Conservation (phyloP, 2,888 invertebrate species). For the Macrostomum cliftonense region DNA sequence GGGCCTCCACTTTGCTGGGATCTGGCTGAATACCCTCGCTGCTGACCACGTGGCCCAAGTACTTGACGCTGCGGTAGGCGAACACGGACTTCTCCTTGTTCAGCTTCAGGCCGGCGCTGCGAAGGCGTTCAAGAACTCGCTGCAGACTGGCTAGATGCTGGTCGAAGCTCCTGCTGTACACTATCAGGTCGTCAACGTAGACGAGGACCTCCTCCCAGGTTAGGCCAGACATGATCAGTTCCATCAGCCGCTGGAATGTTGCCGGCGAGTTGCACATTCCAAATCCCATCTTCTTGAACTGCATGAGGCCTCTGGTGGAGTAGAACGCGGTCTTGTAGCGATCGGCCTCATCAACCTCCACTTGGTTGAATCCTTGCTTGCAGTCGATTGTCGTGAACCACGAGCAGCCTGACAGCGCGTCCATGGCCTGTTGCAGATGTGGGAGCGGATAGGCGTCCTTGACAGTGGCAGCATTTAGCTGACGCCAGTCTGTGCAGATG, state of each 20-base stretch:
- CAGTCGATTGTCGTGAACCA: constrained; percentile 11
- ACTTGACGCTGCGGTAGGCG: constrained; percentile 7
- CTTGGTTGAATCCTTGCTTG: constrained; percentile 12
- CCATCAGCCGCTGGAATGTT: constrained; percentile 13
- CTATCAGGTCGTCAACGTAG: constrained; percentile 15
- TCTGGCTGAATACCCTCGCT: constrained; percentile 3
- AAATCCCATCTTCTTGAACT: constrained; percentile 13
- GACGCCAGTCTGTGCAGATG: too few species aligned
- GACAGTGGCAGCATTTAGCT: constrained; percentile 3
- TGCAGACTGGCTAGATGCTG: constrained; percentile 12
- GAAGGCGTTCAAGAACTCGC: constrained; percentile 9
- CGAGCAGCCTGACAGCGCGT: constrained; percentile 9
- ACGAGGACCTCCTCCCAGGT: neutral
- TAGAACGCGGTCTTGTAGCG: constrained; percentile 13
- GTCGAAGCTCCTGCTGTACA: constrained; percentile 11
- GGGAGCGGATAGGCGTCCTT: constrained; percentile 14
- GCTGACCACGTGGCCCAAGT: constrained; percentile 12
- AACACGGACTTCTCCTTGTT: neutral
- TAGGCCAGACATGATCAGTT: constrained; percentile 10
- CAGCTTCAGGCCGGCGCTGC: constrained; percentile 10
- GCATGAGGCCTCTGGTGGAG: too few species aligned
- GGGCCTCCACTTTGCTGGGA: constrained; percentile 3
- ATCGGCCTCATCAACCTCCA: constrained; percentile 13
- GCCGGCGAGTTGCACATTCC: constrained; percentile 12
- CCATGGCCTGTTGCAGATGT: constrained; percentile 14